phyloP scores from a whole-genome alignment of 1,140 invertebrate genomes.

The Eriosoma lanigerum region DNA sequence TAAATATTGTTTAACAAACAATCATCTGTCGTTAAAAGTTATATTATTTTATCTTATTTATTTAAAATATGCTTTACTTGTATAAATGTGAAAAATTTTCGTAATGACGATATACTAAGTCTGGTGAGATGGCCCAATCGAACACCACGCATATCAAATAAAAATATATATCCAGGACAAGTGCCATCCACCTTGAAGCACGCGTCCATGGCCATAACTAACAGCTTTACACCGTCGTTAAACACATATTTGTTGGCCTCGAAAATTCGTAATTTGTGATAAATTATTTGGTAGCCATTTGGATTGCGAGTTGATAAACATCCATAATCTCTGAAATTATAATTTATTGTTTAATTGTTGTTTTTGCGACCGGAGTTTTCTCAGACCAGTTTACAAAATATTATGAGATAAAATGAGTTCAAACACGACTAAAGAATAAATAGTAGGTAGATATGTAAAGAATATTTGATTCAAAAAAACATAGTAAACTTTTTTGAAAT shows the following conservation, averaged over 20 bases:
- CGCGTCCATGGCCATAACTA: constrained; percentile 55
- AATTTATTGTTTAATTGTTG: too few species aligned
- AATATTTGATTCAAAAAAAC: too few species aligned
- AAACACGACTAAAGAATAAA: too few species aligned
- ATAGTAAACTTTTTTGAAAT: too few species aligned
- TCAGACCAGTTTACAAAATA: too few species aligned
- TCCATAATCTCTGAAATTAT: constrained; percentile 54
- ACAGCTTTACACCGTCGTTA: constrained; percentile 67
- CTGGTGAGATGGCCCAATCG: constrained; percentile 65
- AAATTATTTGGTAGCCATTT: constrained; percentile 64
- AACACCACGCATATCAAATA: constrained; percentile 69
- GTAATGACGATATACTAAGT: constrained; percentile 63
- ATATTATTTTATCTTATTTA: too few species aligned
- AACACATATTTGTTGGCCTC: constrained; percentile 68
- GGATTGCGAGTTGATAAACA: constrained; percentile 59
- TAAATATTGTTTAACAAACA: too few species aligned
- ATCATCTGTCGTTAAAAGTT: too few species aligned
- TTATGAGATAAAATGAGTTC: too few species aligned
- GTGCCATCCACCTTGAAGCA: constrained; percentile 54
- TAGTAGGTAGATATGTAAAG: too few species aligned
- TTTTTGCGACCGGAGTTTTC: too few species aligned
- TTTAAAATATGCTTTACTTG: constrained; percentile 60
- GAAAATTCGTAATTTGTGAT: constrained; percentile 65
- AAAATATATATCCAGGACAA: constrained; percentile 61
- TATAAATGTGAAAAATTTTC: constrained; percentile 67